phyloP scores from a whole-genome alignment of 2,888 invertebrate species.

The Eupithecia vulgata region DNA sequence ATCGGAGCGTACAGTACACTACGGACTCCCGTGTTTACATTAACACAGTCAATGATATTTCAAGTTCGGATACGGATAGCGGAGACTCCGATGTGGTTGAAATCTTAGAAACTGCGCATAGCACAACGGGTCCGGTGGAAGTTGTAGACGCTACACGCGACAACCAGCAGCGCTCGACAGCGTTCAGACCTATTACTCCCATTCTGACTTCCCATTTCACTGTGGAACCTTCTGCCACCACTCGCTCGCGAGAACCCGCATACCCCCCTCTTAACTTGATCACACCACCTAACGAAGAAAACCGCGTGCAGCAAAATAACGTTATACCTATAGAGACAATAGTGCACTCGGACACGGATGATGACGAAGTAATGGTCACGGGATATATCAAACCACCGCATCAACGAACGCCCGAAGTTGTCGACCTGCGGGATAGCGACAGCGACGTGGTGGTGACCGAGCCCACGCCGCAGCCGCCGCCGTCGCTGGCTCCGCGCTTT shows the following conservation, averaged over 20 bases:
- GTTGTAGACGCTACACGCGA: constrained; percentile 43
- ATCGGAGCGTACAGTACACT: constrained; percentile 87
- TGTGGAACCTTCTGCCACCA: constrained; percentile 46
- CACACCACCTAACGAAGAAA: constrained; percentile 29
- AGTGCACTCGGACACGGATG: constrained; percentile 77
- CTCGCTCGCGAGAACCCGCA: constrained; percentile 54
- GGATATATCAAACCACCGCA: constrained; percentile 87
- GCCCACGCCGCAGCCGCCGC: constrained; percentile 47
- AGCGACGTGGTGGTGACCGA: constrained; percentile 78
- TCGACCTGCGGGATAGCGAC: constrained; percentile 82
- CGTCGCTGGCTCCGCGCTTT: constrained; percentile 10
- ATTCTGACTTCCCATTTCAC: constrained; percentile 11
- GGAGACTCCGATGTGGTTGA: constrained; percentile 71
- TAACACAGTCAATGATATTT: constrained; percentile 82
- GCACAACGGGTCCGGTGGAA: constrained; percentile 47
- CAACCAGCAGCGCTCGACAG: constrained; percentile 8
- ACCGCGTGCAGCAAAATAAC: constrained; percentile 51
- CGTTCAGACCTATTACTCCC: neutral
- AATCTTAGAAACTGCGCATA: constrained; percentile 44
- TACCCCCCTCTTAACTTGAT: constrained; percentile 66
- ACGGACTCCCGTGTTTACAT: constrained; percentile 78
- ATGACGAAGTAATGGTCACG: constrained; percentile 85
- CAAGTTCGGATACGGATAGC: constrained; percentile 70
- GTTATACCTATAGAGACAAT: constrained; percentile 79
- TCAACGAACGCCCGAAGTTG: constrained; percentile 87